Conservation (phyloP, 2,888 invertebrate species). For the Geotrupes spiniger region DNA sequence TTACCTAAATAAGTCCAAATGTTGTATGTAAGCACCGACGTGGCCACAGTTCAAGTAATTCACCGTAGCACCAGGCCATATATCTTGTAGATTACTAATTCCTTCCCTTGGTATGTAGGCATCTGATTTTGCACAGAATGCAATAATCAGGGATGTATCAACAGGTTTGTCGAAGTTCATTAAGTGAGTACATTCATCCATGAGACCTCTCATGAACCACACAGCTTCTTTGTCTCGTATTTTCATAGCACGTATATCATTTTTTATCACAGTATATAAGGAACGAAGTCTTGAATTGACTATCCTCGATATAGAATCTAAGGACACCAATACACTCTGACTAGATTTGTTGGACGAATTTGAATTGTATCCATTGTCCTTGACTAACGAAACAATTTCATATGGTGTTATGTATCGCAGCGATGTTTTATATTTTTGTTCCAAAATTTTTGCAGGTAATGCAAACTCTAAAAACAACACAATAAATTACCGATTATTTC, state of each 20-base stretch:
- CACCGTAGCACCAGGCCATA: slow-evolving; percentile 92
- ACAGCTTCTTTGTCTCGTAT: slow-evolving; percentile 76
- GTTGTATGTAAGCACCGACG: slow-evolving; percentile 82
- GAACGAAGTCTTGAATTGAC: slow-evolving; percentile 12
- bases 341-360: slow-evolving; percentile 12
- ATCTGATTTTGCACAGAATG: slow-evolving; percentile 86
- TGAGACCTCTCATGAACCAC: slow-evolving; percentile 94
- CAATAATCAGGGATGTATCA: slow-evolving; percentile 87
- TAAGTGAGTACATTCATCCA: slow-evolving; percentile 98
- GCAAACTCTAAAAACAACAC: slow-evolving; percentile 29
- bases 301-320: slow-evolving; percentile 11
- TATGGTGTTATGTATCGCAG: slow-evolving; percentile 39
- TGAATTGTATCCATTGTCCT: slow-evolving; percentile 7
- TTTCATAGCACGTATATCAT: slow-evolving; percentile 57
- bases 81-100: slow-evolving; percentile 75
- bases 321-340: slow-evolving; percentile 25
- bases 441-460: slow-evolving; percentile 16
- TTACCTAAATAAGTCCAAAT: slow-evolving; percentile 85
- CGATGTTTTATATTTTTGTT: slow-evolving; percentile 26
- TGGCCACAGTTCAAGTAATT: slow-evolving; percentile 87
- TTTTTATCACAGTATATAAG: slow-evolving; percentile 45
- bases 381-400: slow-evolving; percentile 33
- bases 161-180: slow-evolving; percentile 86
- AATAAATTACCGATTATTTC: not conserved
- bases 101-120: slow-evolving; percentile 88